These are phyloP conservation scores for Cyprinella venusta DNA, from an alignment of 2,797 vertebrate genomes.

Conservation along the genomic window DNA sequence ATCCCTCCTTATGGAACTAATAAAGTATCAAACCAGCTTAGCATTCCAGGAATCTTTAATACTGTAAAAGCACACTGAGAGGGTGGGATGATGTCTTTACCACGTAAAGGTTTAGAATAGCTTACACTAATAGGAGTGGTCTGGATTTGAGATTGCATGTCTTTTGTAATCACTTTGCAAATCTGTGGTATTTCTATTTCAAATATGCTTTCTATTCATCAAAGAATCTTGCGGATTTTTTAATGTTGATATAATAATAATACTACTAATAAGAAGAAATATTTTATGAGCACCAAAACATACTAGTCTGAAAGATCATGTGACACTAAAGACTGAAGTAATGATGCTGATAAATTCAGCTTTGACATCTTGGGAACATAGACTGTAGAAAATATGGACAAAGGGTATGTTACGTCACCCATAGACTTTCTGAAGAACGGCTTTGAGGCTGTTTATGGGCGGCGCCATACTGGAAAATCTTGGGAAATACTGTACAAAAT, in stretches of 20 bases:
- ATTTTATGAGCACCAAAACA: neutral
- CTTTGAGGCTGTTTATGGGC: no score
- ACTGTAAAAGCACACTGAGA: slow-evolving; percentile 26
- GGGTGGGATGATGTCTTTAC: neutral
- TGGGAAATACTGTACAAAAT: no score
- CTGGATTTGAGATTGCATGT: neutral
- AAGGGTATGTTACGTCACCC: no score
- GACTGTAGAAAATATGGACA: no score
- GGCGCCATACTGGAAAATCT: no score
- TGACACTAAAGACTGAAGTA: neutral
- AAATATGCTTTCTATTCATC: neutral
- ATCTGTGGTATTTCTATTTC: neutral
- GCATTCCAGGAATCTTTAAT: slow-evolving; percentile 36
- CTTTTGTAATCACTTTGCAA: neutral
- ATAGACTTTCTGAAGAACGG: no score
- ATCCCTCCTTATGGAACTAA: slow-evolving; percentile 47
- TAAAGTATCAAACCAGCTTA: slow-evolving; percentile 44
- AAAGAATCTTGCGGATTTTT: neutral
- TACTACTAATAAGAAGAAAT: neutral
- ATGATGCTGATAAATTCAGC: neutral
- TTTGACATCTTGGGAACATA: neutral
- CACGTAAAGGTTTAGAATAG: neutral
- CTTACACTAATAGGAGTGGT: neutral
- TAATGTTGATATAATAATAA: neutral
- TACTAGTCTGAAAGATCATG: no score